phyloP scores from a whole-genome alignment of 2,797 vertebrate species.

The Microhierax caerulescens region DNA sequence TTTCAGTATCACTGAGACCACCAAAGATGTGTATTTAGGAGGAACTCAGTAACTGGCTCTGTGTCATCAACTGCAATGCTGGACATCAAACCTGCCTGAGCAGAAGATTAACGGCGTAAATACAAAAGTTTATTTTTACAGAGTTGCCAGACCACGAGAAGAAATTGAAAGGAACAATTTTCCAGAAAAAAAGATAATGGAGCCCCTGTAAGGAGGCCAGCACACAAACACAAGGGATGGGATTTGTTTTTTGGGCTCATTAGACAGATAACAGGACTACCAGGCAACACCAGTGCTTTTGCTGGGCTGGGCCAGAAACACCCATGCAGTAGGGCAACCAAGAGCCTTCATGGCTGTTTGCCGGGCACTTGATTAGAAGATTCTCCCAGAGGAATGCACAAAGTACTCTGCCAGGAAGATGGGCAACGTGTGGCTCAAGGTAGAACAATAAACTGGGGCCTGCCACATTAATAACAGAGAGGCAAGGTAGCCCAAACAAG shows the following conservation, averaged over 20 bases:
- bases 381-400: fast-evolving
- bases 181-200: background rate
- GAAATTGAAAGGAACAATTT: background rate
- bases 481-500: background rate
- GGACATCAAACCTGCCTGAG: background rate
- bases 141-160: background rate
- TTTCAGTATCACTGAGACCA: background rate
- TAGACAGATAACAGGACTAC: background rate
- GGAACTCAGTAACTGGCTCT: background rate
- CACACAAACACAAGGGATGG: background rate
- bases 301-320: background rate
- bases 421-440: background rate
- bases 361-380: background rate
- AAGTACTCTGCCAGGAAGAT: background rate
- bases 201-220: background rate
- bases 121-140: background rate
- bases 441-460: background rate
- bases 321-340: background rate
- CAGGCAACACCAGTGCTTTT: background rate
- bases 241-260: background rate
- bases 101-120: background rate
- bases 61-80: background rate
- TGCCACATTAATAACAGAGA: background rate
- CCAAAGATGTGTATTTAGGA: background rate
- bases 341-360: background rate